Conservation (phyloP, 2,113 vertebrate species). For the Dromiciops gliroides region DNA sequence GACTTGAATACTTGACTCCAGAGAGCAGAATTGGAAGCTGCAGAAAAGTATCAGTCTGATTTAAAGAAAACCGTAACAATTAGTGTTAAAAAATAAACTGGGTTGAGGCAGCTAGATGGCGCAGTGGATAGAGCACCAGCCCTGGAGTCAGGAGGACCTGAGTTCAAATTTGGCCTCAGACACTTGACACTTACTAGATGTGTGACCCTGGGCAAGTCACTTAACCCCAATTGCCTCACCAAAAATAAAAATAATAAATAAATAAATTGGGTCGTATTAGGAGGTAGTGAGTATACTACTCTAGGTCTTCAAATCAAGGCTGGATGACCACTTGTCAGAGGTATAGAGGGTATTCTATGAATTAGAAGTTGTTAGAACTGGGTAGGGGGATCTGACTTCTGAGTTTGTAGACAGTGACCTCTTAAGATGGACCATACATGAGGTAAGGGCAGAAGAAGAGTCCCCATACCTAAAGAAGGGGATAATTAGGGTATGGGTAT, state of each 20-base stretch:
- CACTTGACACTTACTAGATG: no score
- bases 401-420: not conserved
- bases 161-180: no score
- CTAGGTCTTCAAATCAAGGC: not conserved
- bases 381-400: not conserved
- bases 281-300: not conserved
- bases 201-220: no score
- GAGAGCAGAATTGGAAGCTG: not conserved
- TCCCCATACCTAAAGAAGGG: not conserved
- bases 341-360: not conserved
- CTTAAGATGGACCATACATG: not conserved
- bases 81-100: not conserved
- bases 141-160: no score
- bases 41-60: no score
- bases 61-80: not conserved
- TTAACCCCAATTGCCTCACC: no score
- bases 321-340: not conserved
- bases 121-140: no score
- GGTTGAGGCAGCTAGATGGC: no score
- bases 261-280: not conserved
- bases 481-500: not conserved
- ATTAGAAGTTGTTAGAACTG: not conserved
- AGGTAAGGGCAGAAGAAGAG: not conserved
- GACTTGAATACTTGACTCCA: not conserved
- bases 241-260: no score